phyloP scores from a whole-genome alignment of 2,888 invertebrate species.

The Nebria brevicollis region DNA sequence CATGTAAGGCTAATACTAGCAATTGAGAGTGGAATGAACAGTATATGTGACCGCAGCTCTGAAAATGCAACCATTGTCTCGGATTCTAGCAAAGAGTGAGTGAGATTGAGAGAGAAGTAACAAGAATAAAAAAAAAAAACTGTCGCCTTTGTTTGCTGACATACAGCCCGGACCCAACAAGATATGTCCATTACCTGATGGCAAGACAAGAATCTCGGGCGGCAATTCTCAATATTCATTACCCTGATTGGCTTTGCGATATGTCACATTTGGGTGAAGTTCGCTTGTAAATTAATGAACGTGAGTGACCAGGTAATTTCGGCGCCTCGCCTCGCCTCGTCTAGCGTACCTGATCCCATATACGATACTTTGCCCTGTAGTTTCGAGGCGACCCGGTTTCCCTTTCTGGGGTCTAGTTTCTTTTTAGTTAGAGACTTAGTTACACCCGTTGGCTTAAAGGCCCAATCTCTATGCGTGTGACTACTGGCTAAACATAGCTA shows the following conservation, averaged over 20 bases:
- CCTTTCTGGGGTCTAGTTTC: neutral
- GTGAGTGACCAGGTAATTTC: constrained; percentile 37
- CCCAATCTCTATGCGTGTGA: neutral
- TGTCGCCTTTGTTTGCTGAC: constrained; percentile 46
- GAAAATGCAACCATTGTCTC: constrained; percentile 42
- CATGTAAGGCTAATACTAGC: too few species aligned
- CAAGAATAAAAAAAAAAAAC: constrained; percentile 27
- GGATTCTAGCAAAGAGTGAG: constrained; percentile 18
- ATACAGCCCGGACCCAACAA: constrained; percentile 30
- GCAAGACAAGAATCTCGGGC: constrained; percentile 42
- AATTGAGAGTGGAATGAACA: neutral
- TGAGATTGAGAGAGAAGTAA: neutral
- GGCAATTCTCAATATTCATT: constrained; percentile 46
- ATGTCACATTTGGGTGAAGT: constrained; percentile 44
- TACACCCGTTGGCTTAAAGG: neutral
- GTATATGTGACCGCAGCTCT: neutral
- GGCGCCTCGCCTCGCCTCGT: constrained; percentile 18
- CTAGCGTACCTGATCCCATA: neutral
- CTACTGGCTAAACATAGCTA: neutral
- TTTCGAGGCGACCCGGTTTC: neutral
- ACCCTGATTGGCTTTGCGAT: constrained; percentile 42
- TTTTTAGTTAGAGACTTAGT: neutral
- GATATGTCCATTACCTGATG: constrained; percentile 48
- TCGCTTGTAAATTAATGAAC: constrained; percentile 42
- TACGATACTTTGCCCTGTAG: neutral